Evolutionary conservation across 1,140 invertebrate species (phyloP).

Genomic region (Apolygus lucorum): DNA sequence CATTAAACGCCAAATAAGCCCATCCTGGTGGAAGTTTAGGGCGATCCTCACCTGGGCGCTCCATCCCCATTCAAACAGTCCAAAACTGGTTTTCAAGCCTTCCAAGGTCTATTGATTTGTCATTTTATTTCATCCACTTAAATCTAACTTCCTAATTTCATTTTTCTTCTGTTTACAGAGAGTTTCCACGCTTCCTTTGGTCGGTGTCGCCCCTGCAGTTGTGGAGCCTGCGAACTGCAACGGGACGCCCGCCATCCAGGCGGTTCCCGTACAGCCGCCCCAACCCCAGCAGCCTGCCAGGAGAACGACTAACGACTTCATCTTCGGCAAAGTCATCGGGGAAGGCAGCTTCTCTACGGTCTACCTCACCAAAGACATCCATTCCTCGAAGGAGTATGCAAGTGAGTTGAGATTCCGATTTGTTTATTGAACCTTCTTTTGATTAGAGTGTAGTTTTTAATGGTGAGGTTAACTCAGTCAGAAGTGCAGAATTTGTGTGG

Average conservation of each 20-base stretch:
- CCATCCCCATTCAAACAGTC: no score
- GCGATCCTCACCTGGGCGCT: no score
- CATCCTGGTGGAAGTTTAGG: no score
- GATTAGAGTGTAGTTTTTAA: no score
- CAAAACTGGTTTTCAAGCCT: no score
- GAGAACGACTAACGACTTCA: conserved; percentile 75
- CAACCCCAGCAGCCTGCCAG: conserved; percentile 44
- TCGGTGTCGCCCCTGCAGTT: conserved; percentile 5
- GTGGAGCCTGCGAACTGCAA: conserved; percentile 17
- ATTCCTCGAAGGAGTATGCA: conserved; percentile 81
- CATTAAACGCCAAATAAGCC: no score
- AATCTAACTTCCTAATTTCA: no score
- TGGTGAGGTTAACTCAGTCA: no score
- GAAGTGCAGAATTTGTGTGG: no score
- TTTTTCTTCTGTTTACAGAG: conserved; percentile 20
- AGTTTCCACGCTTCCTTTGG: conserved; percentile 18
- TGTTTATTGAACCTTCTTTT: no score
- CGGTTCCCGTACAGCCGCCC: conserved; percentile 18
- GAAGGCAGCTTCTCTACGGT: conserved; percentile 95
- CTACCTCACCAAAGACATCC: conserved; percentile 85
- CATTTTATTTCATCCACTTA: no score
- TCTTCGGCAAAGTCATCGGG: conserved; percentile 90
- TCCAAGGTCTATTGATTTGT: no score
- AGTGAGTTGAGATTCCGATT: conserved; percentile 78
- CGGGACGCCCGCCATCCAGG: conserved; percentile 5